phyloP scores from a whole-genome alignment of 2,888 invertebrate genomes.

The Macroteleia sp. region DNA sequence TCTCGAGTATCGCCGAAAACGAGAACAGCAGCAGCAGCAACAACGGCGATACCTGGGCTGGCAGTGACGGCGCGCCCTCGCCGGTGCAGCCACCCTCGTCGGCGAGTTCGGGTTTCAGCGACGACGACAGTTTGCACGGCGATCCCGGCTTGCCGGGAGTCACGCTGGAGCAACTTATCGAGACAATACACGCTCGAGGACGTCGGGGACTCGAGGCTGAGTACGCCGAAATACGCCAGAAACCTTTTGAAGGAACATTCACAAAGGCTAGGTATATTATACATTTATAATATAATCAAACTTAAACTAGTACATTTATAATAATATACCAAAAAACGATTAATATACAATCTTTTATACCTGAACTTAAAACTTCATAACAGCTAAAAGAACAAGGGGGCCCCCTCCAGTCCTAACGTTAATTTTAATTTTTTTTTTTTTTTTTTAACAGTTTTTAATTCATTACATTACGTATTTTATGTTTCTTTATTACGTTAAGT shows the following conservation, averaged over 20 bases:
- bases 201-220: constrained; percentile 93
- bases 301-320: too few species aligned
- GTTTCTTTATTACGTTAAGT: too few species aligned
- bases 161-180: constrained; percentile 90
- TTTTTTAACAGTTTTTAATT: too few species aligned
- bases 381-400: too few species aligned
- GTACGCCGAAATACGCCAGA: constrained; percentile 93
- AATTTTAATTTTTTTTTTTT: too few species aligned
- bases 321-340: too few species aligned
- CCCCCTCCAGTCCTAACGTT: too few species aligned
- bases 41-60: constrained; percentile 83
- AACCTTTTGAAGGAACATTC: constrained; percentile 94
- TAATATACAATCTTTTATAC: too few species aligned
- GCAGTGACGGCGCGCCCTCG: constrained; percentile 85
- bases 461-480: too few species aligned
- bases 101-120: constrained; percentile 93
- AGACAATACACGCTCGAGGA: constrained; percentile 90
- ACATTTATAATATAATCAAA: too few species aligned
- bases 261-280: too few species aligned
- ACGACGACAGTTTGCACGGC: constrained; percentile 93
- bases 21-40: constrained; percentile 83
- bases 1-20: constrained; percentile 82
- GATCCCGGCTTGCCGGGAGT: constrained; percentile 87
- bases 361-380: too few species aligned
- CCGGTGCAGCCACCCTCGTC: constrained; percentile 88